Conservation (phyloP, 2,888 invertebrate species). For the Idaea dimidiata region DNA sequence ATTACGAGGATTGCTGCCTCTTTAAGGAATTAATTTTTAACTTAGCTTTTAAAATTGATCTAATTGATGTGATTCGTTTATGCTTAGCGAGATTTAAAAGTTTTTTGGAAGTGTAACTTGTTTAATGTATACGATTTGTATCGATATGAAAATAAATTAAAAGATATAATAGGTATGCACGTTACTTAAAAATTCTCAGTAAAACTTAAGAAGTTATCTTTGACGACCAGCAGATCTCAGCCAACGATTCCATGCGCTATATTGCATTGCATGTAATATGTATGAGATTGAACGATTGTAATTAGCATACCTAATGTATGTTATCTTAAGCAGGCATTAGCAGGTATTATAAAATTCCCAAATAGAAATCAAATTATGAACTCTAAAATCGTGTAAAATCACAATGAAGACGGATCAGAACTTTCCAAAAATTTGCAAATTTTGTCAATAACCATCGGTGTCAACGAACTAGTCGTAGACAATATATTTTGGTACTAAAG, state of each 20-base stretch:
- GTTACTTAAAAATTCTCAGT: too few relatives aligned
- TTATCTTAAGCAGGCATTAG: not conserved
- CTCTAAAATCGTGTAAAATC: not conserved
- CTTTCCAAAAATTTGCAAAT: constrained; percentile 1
- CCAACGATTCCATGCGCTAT: too few relatives aligned
- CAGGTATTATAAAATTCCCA: not conserved
- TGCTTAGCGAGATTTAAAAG: not conserved
- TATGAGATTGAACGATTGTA: not conserved
- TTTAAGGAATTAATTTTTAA: too few relatives aligned
- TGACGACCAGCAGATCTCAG: too few relatives aligned
- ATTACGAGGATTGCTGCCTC: constrained; percentile 23
- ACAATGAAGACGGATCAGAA: not conserved
- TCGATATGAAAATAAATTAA: too few relatives aligned
- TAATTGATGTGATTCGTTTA: not conserved
- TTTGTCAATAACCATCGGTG: not conserved
- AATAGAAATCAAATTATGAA: not conserved
- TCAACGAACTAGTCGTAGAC: not conserved
- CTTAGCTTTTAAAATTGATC: not conserved
- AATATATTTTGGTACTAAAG: not conserved
- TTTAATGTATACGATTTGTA: too few relatives aligned
- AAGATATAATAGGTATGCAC: too few relatives aligned
- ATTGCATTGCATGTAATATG: too few relatives aligned
- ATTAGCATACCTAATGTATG: not conserved
- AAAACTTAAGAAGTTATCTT: too few relatives aligned
- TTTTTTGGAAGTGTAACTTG: not conserved